phyloP scores from a whole-genome alignment of 2,797 vertebrate genomes.

The Melanotaenia boesemani region DNA sequence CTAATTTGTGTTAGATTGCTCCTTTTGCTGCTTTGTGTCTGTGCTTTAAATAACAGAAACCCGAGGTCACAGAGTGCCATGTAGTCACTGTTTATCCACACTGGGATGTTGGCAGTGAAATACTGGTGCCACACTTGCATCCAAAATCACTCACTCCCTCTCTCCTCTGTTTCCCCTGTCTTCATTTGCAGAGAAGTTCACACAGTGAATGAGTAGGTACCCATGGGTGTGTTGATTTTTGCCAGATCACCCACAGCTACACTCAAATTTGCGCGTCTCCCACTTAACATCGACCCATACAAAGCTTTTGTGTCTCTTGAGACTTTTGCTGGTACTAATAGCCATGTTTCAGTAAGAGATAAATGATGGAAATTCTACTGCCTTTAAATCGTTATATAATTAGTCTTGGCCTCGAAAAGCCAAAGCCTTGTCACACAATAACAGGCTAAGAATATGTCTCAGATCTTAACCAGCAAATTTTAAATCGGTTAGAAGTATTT shows the following conservation, averaged over 20 bases:
- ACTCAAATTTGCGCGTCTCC: constrained; percentile 36
- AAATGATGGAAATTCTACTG: background rate
- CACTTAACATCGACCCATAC: constrained; percentile 24
- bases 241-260: constrained; percentile 31
- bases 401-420: constrained; percentile 1
- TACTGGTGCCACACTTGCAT: constrained; percentile 29
- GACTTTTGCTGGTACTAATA: constrained; percentile 15
- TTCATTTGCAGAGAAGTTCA: constrained; percentile 29
- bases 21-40: constrained; percentile 16
- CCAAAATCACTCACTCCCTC: constrained; percentile 9
- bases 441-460: constrained; percentile 3
- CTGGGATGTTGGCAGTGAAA: constrained; percentile 52
- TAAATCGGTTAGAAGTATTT: background rate
- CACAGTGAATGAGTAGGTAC: constrained; percentile 23
- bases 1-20: background rate
- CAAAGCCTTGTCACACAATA: constrained; percentile 14
- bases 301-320: background rate
- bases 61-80: constrained; percentile 37
- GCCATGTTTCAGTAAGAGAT: constrained; percentile 16
- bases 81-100: constrained; percentile 59
- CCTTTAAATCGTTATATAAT: constrained; percentile 7
- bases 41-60: constrained; percentile 31
- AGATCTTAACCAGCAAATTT: background rate
- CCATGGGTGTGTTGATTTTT: constrained; percentile 40
- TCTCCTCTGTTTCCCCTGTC: constrained; percentile 8